Evolutionary conservation across 1,140 invertebrate genomes (phyloP).

Genomic region (Drosophila ambigua): DNA sequence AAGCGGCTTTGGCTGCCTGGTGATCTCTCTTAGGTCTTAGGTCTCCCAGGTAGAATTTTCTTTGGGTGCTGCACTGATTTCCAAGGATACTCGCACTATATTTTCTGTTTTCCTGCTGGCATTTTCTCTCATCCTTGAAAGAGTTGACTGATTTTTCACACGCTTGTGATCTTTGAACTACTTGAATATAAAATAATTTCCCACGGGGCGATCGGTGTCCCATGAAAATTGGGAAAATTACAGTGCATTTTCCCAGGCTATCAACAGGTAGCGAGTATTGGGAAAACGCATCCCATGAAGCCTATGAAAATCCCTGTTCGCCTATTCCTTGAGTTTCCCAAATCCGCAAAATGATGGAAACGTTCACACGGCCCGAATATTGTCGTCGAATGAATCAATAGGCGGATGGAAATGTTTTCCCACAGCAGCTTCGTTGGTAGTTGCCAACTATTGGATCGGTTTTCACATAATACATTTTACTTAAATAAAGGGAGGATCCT

Average conservation of each 20-base stretch:
- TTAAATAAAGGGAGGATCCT: neutral
- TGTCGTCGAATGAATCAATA: conserved; percentile 7
- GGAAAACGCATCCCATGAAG: neutral
- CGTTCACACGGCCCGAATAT: conserved; percentile 14
- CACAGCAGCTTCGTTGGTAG: neutral
- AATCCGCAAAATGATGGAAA: neutral
- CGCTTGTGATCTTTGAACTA: neutral
- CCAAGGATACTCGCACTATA: neutral
- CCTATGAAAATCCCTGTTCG: neutral
- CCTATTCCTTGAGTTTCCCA: conserved; percentile 2
- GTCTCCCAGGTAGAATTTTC: conserved; percentile 1
- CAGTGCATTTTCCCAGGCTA: conserved; percentile 16
- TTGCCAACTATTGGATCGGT: neutral
- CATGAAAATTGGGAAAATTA: conserved; percentile 5
- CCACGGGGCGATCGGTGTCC: conserved; percentile 12
- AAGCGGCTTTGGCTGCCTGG: neutral
- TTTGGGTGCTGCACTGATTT: neutral
- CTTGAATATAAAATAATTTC: neutral
- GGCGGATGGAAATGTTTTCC: conserved; percentile 9
- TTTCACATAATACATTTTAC: neutral
- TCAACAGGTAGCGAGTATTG: neutral
- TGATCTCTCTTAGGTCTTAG: neutral
- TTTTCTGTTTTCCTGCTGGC: conserved; percentile 27
- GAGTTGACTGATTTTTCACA: conserved; percentile 3
- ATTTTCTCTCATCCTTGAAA: conserved; percentile 8